Evolutionary conservation across 2,113 vertebrate genomes (phyloP).

Genomic region (Barnardius zonarius): DNA sequence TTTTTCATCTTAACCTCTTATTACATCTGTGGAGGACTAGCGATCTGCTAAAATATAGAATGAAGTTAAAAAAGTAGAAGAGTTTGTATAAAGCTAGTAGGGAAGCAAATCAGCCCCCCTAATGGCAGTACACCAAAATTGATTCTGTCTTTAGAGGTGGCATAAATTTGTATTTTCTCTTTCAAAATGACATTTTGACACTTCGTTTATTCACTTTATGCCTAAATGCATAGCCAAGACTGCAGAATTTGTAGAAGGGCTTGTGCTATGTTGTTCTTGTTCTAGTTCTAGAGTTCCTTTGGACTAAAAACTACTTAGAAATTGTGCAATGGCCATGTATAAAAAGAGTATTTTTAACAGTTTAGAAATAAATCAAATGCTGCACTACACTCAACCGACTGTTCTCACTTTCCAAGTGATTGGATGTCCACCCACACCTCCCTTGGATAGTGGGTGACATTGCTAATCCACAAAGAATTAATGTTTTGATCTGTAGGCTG

Average conservation of each 20-base stretch:
- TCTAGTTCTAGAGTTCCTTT: not conserved
- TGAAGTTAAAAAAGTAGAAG: not conserved
- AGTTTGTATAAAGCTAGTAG: not conserved
- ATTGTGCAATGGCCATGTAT: not conserved
- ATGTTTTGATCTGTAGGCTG: not conserved
- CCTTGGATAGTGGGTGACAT: constrained; percentile 6
- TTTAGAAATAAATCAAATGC: constrained; percentile 49
- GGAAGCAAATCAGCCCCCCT: not conserved
- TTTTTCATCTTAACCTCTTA: not conserved
- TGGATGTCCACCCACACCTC: constrained; percentile 14
- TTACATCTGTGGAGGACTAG: not conserved
- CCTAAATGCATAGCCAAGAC: not conserved
- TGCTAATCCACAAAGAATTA: not conserved
- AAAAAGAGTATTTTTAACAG: constrained; percentile 29
- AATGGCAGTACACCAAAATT: not conserved
- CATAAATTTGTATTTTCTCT: not conserved
- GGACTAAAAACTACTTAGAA: constrained; percentile 5
- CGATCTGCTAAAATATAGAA: not conserved
- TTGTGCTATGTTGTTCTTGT: not conserved
- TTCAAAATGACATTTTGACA: not conserved
- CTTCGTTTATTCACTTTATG: not conserved
- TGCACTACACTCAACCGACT: not conserved
- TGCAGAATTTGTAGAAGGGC: not conserved
- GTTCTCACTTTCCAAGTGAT: constrained; percentile 24
- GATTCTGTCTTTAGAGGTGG: not conserved